Evolutionary conservation across 2,888 invertebrate species (phyloP).

Genomic region (Caenorhabditis afra): DNA sequence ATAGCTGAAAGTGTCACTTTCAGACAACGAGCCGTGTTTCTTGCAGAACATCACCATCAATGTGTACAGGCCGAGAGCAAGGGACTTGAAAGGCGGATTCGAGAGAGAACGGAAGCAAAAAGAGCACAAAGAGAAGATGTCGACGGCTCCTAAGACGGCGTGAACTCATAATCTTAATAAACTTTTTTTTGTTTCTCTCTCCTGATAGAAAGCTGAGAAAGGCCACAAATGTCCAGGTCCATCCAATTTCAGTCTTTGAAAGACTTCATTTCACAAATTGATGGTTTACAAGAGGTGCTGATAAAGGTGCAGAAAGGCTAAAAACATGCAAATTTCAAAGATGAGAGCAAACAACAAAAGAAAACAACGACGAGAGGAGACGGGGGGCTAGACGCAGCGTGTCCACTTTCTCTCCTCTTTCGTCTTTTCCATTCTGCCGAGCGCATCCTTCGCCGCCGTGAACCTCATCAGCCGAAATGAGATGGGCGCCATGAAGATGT

Average conservation of each 20-base stretch:
- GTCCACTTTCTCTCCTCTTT: not conserved
- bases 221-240: too few species aligned
- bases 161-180: too few species aligned
- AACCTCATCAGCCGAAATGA: constrained; percentile 19
- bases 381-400: not conserved
- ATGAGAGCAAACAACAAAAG: constrained; percentile 2
- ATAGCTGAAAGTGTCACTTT: too few species aligned
- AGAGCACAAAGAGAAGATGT: not conserved
- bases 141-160: too few species aligned
- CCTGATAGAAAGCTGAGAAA: too few species aligned
- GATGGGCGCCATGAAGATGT: constrained; percentile 25
- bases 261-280: too few species aligned
- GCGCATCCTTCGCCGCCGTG: constrained; percentile 7
- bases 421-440: not conserved
- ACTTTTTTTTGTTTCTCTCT: too few species aligned
- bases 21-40: not conserved
- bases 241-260: too few species aligned
- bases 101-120: constrained; percentile 17
- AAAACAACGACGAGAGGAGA: not conserved
- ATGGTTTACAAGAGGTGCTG: too few species aligned
- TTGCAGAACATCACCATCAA: constrained; percentile 23
- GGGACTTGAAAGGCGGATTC: constrained; percentile 17
- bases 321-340: not conserved
- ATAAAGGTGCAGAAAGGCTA: too few species aligned
- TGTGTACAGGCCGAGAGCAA: constrained; percentile 19